Base-by-base conservation (phyloP, 2,888 invertebrate genomes). In the Tipula unca region DNA sequence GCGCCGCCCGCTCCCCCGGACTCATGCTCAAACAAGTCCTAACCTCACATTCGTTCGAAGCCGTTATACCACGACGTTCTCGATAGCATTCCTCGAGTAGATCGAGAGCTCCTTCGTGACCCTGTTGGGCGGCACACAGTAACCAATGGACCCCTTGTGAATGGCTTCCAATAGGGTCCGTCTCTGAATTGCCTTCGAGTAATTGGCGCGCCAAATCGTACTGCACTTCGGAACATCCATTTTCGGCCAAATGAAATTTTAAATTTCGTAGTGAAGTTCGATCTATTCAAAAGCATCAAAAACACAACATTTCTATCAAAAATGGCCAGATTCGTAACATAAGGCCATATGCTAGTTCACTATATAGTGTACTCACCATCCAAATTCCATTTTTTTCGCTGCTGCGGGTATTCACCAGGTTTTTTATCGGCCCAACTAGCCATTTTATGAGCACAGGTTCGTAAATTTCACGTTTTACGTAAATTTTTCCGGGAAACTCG, bases 81-180 rank as follows among this genome's bases (percentile, higher is more conserved):
- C 95, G 94, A 87, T 87, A 89, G 87, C 91, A 91, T 82, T 91
- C 89, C 1, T 88, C 88, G 1, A 98, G 92, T 89, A 97, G 92
- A 86, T 93, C 93, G 42, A 97, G 95, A 0, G 98, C 98, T 89
- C 97, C 96, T 82, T 94, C 93, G 88, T 97, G 97, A 0, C 98
- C 98, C 90, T 98, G 97, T 88, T 97, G 96, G 0, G 98, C 97
- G 1, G 98, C 97, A 91, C 96, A 95, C n/a, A 97, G 94, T 85
- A 98, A 91, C 98, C 98, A 98, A 88, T 96, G 95, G 85, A 98
- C 94, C 0, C 97, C 98, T 87, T 96, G 93, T 87, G 94, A 93
- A 87, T 95, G 95, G 4, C 94, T 93, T 89, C 93, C 94, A 88
- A 94, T 95, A 36, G 93, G 92, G 87, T 95, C 94, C 86, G 93